Percentiles rank a stretch among this genome's conserved stretches.
Evolutionary conservation across 2,888 invertebrate species (phyloP).

Genomic region (Drymonia ruficornis): DNA sequence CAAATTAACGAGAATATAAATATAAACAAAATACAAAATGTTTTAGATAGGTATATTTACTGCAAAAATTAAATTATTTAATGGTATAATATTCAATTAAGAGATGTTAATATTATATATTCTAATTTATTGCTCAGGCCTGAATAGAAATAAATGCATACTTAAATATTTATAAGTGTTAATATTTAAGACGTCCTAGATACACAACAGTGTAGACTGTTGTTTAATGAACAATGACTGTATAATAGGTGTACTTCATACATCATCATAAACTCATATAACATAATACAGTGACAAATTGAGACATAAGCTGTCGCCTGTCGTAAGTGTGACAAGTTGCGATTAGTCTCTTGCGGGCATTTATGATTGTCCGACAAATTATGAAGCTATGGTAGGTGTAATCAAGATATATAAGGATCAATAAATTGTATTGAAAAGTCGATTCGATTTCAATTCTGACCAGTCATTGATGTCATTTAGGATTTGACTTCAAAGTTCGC

Average conservation of each 20-base stretch:
- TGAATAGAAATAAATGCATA: constrained; percentile 43
- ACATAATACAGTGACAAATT: constrained; percentile 56
- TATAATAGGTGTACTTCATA: constrained; percentile 38
- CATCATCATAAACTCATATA: constrained; percentile 45
- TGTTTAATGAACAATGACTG: constrained; percentile 65
- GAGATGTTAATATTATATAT: constrained; percentile 34
- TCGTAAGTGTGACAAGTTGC: constrained; percentile 42
- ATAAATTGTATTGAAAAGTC: too few relatives aligned
- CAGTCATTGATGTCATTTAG: too few relatives aligned
- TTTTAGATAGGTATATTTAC: too few relatives aligned
- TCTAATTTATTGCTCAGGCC: constrained; percentile 43
- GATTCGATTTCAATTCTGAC: too few relatives aligned
- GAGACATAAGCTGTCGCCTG: constrained; percentile 50
- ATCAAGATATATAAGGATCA: constrained; percentile 7
- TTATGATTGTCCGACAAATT: constrained; percentile 36
- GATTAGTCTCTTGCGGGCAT: constrained; percentile 42
- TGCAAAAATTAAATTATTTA: too few relatives aligned
- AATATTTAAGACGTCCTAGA: constrained; percentile 61
- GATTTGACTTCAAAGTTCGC: too few relatives aligned
- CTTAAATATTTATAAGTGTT: constrained; percentile 69
- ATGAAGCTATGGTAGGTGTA: constrained; percentile 23
- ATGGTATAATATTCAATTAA: too few relatives aligned
- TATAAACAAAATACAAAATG: too few relatives aligned
- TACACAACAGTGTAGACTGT: constrained; percentile 57
- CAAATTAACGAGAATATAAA: too few relatives aligned